Evolutionary conservation across 92 coral and sea anemone genomes (phyloP).

Genomic region (Desmophyllum pertusum): DNA sequence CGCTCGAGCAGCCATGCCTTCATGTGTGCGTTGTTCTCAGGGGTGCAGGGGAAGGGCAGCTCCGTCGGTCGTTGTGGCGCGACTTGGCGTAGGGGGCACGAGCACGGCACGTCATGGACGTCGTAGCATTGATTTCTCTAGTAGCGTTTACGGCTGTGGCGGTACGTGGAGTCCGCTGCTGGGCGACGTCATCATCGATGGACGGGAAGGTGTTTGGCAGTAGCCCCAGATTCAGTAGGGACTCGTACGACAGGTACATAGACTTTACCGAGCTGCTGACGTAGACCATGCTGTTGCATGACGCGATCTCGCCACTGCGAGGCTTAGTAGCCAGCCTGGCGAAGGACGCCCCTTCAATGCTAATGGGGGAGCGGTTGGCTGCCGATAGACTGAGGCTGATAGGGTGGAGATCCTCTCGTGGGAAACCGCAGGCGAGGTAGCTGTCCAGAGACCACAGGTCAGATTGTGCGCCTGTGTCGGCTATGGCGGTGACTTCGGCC

Average conservation of each 20-base stretch:
- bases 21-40: no score
- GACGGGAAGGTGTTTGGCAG: conserved; percentile 44
- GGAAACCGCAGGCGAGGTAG: conserved; percentile 65
- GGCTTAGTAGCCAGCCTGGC: conserved; percentile 54
- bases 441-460: conserved; percentile 64
- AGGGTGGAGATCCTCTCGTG: conserved; percentile 51
- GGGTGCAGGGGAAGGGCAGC: conserved; percentile 45
- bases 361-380: conserved; percentile 82
- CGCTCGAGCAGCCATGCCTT: no score
- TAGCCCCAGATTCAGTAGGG: conserved; percentile 71
- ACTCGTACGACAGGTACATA: conserved; percentile 77
- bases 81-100: conserved; percentile 45
- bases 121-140: conserved; percentile 43
- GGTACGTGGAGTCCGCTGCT: neutral
- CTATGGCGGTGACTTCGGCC: conserved; percentile 60
- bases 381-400: conserved; percentile 64
- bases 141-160: conserved; percentile 31
- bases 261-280: conserved; percentile 68
- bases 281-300: conserved; percentile 69
- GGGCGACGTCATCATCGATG: neutral
- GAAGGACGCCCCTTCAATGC: conserved; percentile 79
- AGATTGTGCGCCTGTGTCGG: conserved; percentile 59
- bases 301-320: conserved; percentile 39
- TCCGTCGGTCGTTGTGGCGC: neutral
- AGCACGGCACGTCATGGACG: conserved; percentile 29